Conservation (phyloP, 2,888 invertebrate genomes). For the Mesorhabditis sp. region DNA sequence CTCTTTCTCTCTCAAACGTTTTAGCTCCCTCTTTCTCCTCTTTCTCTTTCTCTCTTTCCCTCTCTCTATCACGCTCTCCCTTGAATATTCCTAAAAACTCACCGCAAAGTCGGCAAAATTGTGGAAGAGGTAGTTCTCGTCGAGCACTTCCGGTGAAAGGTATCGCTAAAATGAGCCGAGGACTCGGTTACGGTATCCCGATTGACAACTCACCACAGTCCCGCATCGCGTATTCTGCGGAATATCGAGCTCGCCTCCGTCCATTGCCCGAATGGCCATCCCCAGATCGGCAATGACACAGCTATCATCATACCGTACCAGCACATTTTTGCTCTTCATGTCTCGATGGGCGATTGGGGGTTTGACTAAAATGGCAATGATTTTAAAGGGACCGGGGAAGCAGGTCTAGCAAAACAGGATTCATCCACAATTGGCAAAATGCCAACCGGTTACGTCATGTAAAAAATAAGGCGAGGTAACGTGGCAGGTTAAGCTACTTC, state of each 20-base stretch:
- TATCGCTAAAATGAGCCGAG: not conserved
- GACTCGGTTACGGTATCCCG: not conserved
- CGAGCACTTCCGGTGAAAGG: not conserved
- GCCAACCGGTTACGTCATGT: no score
- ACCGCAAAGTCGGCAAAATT: not conserved
- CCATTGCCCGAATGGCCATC: not conserved
- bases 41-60: not conserved
- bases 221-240: conserved; percentile 1
- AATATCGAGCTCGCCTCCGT: not conserved
- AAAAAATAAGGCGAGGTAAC: no score
- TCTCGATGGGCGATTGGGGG: not conserved
- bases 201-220: not conserved
- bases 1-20: not conserved
- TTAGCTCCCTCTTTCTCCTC: not conserved
- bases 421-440: no score
- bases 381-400: no score
- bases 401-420: no score
- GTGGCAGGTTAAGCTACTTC: no score
- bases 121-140: not conserved
- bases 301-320: not conserved
- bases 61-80: not conserved
- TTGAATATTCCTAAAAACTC: not conserved
- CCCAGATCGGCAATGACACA: conserved; percentile 5
- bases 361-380: not conserved
- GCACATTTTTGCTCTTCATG: conserved; percentile 1